Conservation (phyloP, 64 coral and sea anemone species). For the Dendronephthya gigantea region DNA sequence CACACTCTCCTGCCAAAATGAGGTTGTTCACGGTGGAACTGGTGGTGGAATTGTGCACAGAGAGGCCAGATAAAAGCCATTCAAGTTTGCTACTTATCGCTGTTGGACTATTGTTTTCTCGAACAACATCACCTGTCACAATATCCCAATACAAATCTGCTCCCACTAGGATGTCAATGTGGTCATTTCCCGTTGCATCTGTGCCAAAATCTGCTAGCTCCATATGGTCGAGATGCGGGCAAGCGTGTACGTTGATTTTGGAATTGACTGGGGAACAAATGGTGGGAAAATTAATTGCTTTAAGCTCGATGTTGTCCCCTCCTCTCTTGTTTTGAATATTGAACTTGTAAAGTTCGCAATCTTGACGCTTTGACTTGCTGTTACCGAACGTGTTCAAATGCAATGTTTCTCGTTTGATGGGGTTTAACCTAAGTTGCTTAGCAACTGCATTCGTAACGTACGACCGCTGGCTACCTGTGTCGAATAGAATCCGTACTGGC, state of each 20-base stretch:
- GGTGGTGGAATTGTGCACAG: neutral
- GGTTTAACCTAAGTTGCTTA: neutral
- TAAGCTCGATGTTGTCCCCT: neutral
- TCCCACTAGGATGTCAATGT: conserved; percentile 52
- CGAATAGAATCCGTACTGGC: neutral
- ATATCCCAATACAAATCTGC: conserved; percentile 62
- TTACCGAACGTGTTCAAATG: neutral
- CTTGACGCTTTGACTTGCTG: neutral
- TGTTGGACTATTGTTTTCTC: conserved; percentile 45
- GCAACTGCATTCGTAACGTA: neutral
- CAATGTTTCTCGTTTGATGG: neutral
- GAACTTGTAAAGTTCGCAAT: neutral
- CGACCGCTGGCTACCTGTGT: neutral
- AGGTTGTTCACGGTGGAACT: conserved; percentile 25
- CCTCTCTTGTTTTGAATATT: neutral
- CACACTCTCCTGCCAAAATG: conserved; percentile 36
- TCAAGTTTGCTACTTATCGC: conserved; percentile 50
- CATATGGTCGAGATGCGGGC: conserved; percentile 29
- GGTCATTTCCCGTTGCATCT: neutral
- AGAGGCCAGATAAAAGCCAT: conserved; percentile 52
- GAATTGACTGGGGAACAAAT: conserved; percentile 35
- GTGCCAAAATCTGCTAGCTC: conserved; percentile 36
- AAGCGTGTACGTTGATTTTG: conserved; percentile 13
- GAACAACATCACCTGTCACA: conserved; percentile 25
- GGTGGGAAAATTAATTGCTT: conserved; percentile 12